phyloP scores from a whole-genome alignment of 2,113 vertebrate genomes.

The Condylura cristata region DNA sequence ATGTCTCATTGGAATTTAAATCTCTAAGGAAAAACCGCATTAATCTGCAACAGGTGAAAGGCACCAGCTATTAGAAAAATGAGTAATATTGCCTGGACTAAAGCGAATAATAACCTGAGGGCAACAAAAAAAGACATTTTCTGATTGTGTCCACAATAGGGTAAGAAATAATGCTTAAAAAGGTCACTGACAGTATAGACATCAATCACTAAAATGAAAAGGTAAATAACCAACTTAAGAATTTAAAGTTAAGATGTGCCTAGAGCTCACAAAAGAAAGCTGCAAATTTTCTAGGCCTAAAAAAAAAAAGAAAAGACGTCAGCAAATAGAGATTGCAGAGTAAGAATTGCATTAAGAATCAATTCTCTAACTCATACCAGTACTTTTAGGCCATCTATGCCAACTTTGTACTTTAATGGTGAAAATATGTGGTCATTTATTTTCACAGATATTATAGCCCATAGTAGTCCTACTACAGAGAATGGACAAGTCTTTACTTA shows the following conservation, averaged over 20 bases:
- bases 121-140: not conserved
- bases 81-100: not conserved
- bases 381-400: not conserved
- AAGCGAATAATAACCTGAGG: not conserved
- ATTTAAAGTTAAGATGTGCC: not conserved
- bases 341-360: not conserved
- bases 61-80: not conserved
- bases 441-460: not conserved
- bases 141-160: not conserved
- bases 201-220: conserved; percentile 15
- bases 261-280: not conserved
- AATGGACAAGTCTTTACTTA: not conserved
- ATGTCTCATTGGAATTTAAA: not conserved
- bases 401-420: not conserved
- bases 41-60: not conserved
- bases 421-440: conserved; percentile 13
- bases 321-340: not conserved
- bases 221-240: not conserved
- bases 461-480: not conserved
- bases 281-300: not conserved
- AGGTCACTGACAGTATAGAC: not conserved
- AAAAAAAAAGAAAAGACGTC: conserved; percentile 12
- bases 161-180: not conserved
- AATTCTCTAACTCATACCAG: not conserved
- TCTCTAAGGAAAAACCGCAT: not conserved